phyloP scores from a whole-genome alignment of 2,113 vertebrate genomes.

The Hyla sarda region DNA sequence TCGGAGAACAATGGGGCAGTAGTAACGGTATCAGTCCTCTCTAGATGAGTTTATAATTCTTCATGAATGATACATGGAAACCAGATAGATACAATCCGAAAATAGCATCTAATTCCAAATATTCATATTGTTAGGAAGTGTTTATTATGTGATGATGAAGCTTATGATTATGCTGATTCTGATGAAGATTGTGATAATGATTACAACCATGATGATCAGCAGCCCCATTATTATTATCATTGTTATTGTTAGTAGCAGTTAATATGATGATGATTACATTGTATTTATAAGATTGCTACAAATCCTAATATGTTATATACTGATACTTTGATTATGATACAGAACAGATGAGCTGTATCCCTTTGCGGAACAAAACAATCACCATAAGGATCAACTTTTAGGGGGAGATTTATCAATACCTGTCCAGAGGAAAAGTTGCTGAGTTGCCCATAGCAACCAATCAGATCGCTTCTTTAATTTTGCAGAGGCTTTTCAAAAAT shows the following conservation, averaged over 20 bases:
- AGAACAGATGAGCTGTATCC: neutral
- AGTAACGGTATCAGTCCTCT: neutral
- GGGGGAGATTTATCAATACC: no score
- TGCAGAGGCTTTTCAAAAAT: no score
- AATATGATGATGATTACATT: neutral
- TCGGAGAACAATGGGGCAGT: slow-evolving; percentile 16
- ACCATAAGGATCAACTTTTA: neutral
- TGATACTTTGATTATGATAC: neutral
- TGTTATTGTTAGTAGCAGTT: neutral
- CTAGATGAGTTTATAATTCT: neutral
- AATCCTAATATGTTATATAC: neutral
- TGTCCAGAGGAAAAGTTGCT: no score
- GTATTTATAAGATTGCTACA: neutral
- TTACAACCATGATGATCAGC: neutral
- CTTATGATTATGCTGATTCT: neutral
- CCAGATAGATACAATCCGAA: neutral
- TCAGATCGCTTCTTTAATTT: no score
- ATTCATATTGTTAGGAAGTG: neutral
- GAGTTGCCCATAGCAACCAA: no score
- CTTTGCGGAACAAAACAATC: neutral
- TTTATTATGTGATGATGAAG: neutral
- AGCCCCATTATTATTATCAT: neutral
- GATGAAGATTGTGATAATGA: neutral
- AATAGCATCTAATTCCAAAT: neutral
- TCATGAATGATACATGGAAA: neutral